Evolutionary conservation across 2,113 vertebrate species (phyloP).

Genomic region (Excalfactoria chinensis): DNA sequence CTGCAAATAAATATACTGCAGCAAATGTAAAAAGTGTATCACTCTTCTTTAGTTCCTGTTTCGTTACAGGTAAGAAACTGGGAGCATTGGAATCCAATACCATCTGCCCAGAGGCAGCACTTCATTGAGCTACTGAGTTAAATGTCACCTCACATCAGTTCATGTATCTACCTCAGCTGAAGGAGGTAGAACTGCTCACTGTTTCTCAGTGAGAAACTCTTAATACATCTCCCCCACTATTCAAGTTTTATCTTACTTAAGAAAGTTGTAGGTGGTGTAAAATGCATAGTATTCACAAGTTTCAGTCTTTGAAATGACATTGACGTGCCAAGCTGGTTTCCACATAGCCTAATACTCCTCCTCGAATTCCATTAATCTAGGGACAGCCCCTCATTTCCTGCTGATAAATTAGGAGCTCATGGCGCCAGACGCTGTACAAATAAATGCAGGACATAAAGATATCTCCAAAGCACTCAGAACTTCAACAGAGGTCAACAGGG

Average conservation of each 20-base stretch:
- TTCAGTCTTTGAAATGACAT: not conserved
- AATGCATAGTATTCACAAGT: not conserved
- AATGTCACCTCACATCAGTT: slow-evolving; percentile 4
- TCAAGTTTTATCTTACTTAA: not conserved
- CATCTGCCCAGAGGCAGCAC: not conserved
- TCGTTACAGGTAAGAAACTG: slow-evolving; percentile 6
- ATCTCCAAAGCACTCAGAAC: not conserved
- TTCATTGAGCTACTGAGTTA: not conserved
- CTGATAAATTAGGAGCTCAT: not conserved
- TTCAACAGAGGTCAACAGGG: not conserved
- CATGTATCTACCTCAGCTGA: not conserved
- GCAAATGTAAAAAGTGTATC: not conserved
- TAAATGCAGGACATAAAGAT: not conserved
- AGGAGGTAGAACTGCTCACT: not conserved
- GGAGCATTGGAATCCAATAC: slow-evolving; percentile 12
- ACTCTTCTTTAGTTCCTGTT: not conserved
- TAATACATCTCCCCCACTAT: not conserved
- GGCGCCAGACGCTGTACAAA: not conserved
- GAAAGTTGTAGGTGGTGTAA: not conserved
- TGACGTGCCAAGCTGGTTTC: not conserved
- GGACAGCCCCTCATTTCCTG: not conserved
- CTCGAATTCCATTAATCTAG: not conserved
- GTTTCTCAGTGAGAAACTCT: not conserved
- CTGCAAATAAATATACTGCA: not conserved
- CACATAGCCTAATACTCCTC: not conserved